Evolutionary conservation across 2,888 invertebrate species (phyloP).

Genomic region (Bellardia pandia): DNA sequence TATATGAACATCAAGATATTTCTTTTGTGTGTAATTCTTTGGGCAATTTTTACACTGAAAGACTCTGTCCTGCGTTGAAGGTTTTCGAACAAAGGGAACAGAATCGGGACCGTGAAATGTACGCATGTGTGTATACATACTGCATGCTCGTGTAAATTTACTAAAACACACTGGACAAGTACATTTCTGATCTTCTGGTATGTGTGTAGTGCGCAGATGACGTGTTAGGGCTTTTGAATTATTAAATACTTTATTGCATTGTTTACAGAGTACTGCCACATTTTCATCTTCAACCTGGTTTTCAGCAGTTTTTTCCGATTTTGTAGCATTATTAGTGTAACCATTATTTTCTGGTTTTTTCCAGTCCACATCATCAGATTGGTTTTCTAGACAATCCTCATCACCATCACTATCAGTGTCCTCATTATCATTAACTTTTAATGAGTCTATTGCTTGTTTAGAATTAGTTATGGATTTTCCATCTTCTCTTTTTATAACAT

Average conservation of each 20-base stretch:
- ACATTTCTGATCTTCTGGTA: slow-evolving; percentile 85
- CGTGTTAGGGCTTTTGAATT: slow-evolving; percentile 56
- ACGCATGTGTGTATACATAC: slow-evolving; percentile 85
- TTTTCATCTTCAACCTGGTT: slow-evolving; percentile 16
- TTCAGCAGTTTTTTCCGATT: background rate
- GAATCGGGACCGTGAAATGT: slow-evolving; percentile 65
- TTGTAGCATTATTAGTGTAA: slow-evolving; percentile 60
- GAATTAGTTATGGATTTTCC: background rate
- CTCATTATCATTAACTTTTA: background rate
- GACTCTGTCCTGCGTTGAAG: slow-evolving; percentile 80
- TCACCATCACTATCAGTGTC: background rate
- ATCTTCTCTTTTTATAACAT: slow-evolving; percentile 72
- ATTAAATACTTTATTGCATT: slow-evolving; percentile 67
- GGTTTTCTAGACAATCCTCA: background rate
- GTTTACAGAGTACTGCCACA: slow-evolving; percentile 59
- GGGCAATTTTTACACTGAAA: slow-evolving; percentile 79
- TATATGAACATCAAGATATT: background rate
- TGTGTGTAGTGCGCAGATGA: slow-evolving; percentile 72
- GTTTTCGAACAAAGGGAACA: slow-evolving; percentile 55
- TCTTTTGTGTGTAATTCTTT: slow-evolving; percentile 80
- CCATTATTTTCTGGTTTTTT: background rate
- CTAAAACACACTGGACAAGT: slow-evolving; percentile 86
- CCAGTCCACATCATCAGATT: background rate
- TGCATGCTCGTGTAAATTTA: slow-evolving; percentile 86
- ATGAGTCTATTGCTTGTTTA: background rate